Evolutionary conservation across 2,888 invertebrate genomes (phyloP).

Genomic region (Oeneis ivallda): DNA sequence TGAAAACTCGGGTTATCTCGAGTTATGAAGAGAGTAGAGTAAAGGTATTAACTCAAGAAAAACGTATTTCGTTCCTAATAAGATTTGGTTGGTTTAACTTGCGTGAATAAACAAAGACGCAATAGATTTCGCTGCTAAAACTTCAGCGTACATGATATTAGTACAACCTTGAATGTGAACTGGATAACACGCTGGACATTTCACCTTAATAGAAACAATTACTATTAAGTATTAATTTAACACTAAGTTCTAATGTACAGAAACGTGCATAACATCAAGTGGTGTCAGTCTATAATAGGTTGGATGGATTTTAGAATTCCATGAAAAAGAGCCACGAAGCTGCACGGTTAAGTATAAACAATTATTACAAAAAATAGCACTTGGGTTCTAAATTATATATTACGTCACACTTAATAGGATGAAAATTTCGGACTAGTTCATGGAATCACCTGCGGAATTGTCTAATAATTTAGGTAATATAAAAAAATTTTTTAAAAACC

Average conservation of each 20-base stretch:
- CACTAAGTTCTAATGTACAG: conserved; percentile 69
- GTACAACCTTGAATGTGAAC: conserved; percentile 1
- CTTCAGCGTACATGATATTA: too few species aligned
- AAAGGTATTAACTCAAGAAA: too few species aligned
- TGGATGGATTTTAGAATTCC: conserved; percentile 72
- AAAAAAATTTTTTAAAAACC: too few species aligned
- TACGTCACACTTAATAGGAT: conserved; percentile 12
- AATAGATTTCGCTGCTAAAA: too few species aligned
- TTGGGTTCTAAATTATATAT: conserved; percentile 2
- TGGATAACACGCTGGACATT: conserved; percentile 1
- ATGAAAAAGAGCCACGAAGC: conserved; percentile 52
- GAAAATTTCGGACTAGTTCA: background rate
- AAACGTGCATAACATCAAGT: conserved; percentile 78
- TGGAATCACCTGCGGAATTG: background rate
- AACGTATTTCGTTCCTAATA: too few species aligned
- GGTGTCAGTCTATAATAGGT: conserved; percentile 81
- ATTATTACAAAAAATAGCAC: conserved; percentile 32
- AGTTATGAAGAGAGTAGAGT: too few species aligned
- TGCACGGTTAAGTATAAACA: conserved; percentile 40
- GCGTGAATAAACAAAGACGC: background rate
- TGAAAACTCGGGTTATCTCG: too few species aligned
- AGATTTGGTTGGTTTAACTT: too few species aligned
- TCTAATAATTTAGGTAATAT: too few species aligned
- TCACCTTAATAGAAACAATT: conserved; percentile 39
- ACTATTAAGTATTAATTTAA: conserved; percentile 55